Evolutionary conservation across 2,113 vertebrate genomes (phyloP).

Genomic region (Cathartes aura): DNA sequence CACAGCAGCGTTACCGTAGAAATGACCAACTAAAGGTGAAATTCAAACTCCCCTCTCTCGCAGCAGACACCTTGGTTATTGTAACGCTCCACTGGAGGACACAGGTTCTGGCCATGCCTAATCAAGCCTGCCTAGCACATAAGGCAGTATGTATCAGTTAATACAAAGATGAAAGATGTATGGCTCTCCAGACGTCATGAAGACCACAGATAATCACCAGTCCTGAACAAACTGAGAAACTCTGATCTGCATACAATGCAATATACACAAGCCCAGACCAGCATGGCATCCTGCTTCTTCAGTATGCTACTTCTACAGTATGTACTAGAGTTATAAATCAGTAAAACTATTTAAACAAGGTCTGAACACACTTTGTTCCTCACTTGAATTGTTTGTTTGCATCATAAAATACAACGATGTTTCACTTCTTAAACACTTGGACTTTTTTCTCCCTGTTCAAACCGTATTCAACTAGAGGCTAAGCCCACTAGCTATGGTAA

Average conservation of each 20-base stretch:
- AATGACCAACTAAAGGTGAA: background rate
- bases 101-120: background rate
- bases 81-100: background rate
- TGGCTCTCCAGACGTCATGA: background rate
- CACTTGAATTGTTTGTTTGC: background rate
- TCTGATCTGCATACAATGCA: background rate
- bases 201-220: background rate
- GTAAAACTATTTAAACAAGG: background rate
- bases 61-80: background rate
- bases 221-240: background rate
- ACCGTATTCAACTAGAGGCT: background rate
- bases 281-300: background rate
- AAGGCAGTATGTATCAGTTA: background rate
- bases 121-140: background rate
- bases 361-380: background rate
- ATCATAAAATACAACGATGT: rapidly evolving
- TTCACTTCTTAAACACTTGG: background rate
- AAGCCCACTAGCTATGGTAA: background rate
- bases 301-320: background rate
- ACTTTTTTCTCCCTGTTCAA: background rate
- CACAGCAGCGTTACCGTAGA: rapidly evolving
- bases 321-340: rapidly evolving
- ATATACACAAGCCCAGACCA: background rate
- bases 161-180: background rate
- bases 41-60: background rate